These are phyloP conservation scores for Rhinogobius similis DNA, from an alignment of 2,113 vertebrate genomes.

Conservation along the genomic window DNA sequence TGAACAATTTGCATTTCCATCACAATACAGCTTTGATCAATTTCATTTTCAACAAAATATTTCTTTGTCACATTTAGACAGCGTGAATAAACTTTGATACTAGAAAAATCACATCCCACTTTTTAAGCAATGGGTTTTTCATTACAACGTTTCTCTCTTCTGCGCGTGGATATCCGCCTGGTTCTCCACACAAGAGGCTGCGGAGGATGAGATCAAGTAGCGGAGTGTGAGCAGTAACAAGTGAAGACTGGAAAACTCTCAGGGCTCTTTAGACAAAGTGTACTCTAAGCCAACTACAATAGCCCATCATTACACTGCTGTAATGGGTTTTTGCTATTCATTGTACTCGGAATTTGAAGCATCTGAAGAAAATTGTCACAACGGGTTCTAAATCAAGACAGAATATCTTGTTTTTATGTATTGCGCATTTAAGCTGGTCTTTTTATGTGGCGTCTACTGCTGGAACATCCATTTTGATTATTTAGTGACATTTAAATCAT, in stretches of 20 bases:
- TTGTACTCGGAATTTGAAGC: neutral
- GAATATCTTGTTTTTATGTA: neutral
- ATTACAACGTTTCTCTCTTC: neutral
- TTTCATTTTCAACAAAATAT: neutral
- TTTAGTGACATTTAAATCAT: neutral
- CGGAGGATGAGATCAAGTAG: conserved; percentile 33
- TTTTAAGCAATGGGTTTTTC: neutral
- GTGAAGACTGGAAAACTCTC: conserved; percentile 18
- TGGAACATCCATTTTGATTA: neutral
- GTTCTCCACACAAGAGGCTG: conserved; percentile 21
- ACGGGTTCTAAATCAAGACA: neutral
- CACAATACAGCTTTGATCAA: neutral
- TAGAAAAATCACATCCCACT: neutral
- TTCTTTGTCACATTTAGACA: neutral
- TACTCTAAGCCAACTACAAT: neutral
- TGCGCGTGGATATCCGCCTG: conserved; percentile 12
- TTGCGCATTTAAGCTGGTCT: neutral
- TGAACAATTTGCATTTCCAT: neutral
- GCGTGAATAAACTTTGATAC: neutral
- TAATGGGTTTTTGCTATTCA: neutral
- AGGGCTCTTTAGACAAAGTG: conserved; percentile 34
- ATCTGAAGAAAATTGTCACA: neutral
- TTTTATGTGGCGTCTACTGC: neutral
- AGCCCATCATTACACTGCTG: neutral
- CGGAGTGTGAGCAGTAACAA: conserved; percentile 1